Evolutionary conservation across 2,113 vertebrate species (phyloP).

Genomic region (Steatornis caripensis): DNA sequence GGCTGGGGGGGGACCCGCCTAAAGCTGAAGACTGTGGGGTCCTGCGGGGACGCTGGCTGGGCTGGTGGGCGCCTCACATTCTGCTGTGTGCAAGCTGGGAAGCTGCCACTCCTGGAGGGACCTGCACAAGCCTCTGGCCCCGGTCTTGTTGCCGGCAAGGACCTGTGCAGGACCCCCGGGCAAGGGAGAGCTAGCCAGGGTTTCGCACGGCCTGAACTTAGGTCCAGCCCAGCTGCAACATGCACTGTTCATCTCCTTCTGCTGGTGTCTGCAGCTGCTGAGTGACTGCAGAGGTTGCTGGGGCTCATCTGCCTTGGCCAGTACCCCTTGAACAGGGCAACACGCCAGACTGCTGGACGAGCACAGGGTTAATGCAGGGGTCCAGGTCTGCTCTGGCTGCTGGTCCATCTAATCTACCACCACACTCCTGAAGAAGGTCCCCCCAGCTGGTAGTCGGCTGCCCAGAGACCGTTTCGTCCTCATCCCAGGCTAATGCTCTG

Average conservation of each 20-base stretch:
- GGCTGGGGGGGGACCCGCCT: not conserved
- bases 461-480: not conserved
- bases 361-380: not conserved
- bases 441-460: not conserved
- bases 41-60: not conserved
- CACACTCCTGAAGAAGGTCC: not conserved
- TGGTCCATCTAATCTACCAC: not conserved
- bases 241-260: not conserved
- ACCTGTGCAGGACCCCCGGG: not conserved
- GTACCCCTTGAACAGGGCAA: not conserved
- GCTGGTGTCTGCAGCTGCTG: not conserved
- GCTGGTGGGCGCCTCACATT: not conserved
- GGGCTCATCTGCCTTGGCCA: not conserved
- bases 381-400: not conserved
- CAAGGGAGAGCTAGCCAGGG: not conserved
- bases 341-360: not conserved
- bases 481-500: not conserved
- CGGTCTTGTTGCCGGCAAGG: not conserved
- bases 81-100: fast-evolving
- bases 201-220: not conserved
- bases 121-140: not conserved
- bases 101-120: not conserved
- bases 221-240: not conserved
- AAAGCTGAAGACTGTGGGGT: not conserved
- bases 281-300: not conserved